phyloP scores from a whole-genome alignment of 2,113 vertebrate species.

The Puntigrus tetrazona region DNA sequence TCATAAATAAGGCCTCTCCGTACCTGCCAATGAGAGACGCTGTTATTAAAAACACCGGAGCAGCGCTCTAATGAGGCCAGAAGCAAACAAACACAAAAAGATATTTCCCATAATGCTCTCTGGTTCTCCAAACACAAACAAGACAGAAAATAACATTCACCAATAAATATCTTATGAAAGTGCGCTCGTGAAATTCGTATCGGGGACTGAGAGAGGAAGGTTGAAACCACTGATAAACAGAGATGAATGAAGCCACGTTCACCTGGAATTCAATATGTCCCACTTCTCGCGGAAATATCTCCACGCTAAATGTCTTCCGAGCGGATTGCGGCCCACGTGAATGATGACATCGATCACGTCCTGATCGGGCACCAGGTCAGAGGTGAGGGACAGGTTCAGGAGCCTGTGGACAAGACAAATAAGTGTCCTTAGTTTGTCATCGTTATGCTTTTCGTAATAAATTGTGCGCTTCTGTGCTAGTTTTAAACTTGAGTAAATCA shows the following conservation, averaged over 20 bases:
- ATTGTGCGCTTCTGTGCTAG: not conserved
- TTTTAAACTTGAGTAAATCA: not conserved
- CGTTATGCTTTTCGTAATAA: not conserved
- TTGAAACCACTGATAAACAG: not conserved
- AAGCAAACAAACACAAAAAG: conserved; percentile 1
- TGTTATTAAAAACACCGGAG: not conserved
- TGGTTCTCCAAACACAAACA: conserved; percentile 13
- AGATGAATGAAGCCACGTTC: conserved; percentile 41
- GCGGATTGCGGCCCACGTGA: conserved; percentile 91
- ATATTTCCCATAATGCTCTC: conserved; percentile 28
- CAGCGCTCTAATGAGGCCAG: not conserved
- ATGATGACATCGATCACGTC: conserved; percentile 97
- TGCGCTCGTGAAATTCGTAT: conserved; percentile 10
- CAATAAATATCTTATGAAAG: not conserved
- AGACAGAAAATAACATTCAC: not conserved
- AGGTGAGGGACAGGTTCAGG: conserved; percentile 92
- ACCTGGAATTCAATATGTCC: conserved; percentile 94
- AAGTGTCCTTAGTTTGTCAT: not conserved
- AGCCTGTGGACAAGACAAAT: conserved; percentile 73
- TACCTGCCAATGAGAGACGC: conserved; percentile 77
- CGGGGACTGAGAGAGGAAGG: not conserved
- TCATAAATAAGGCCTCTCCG: conserved; percentile 98
- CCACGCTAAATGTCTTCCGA: conserved; percentile 94
- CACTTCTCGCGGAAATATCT: conserved; percentile 96
- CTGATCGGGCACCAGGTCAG: conserved; percentile 94